phyloP scores from a whole-genome alignment of 2,888 invertebrate species.

The Hartigia nigra region DNA sequence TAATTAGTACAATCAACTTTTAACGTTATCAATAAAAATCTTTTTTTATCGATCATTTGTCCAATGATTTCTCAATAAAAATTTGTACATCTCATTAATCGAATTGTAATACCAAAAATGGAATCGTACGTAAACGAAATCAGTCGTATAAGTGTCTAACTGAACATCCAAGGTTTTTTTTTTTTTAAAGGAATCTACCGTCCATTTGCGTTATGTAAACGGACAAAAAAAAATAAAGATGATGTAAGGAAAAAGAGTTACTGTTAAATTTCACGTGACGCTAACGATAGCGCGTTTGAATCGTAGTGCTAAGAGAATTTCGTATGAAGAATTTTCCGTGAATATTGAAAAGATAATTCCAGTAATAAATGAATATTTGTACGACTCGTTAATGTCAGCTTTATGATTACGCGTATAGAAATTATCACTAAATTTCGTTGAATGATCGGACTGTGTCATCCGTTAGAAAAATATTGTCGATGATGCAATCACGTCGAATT shows the following conservation, averaged over 20 bases:
- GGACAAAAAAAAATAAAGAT: background rate
- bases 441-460: background rate
- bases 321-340: background rate
- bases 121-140: too few species aligned
- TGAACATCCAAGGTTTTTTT: background rate
- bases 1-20: too few species aligned
- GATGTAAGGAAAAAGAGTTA: background rate
- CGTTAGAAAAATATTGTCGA: background rate
- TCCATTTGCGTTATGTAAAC: background rate
- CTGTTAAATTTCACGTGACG: background rate
- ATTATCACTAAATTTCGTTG: background rate
- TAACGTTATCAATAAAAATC: too few species aligned
- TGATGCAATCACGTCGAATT: background rate
- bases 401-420: background rate
- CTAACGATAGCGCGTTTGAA: background rate
- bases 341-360: background rate
- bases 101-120: too few species aligned
- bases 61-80: too few species aligned
- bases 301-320: background rate
- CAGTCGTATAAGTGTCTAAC: too few species aligned
- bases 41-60: too few species aligned
- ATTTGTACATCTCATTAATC: too few species aligned
- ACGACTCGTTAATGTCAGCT: background rate
- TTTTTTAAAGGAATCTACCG: background rate
- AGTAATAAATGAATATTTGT: background rate